Base-by-base conservation (phyloP, 2,888 invertebrate species). In the Pimpla rufipes region DNA sequence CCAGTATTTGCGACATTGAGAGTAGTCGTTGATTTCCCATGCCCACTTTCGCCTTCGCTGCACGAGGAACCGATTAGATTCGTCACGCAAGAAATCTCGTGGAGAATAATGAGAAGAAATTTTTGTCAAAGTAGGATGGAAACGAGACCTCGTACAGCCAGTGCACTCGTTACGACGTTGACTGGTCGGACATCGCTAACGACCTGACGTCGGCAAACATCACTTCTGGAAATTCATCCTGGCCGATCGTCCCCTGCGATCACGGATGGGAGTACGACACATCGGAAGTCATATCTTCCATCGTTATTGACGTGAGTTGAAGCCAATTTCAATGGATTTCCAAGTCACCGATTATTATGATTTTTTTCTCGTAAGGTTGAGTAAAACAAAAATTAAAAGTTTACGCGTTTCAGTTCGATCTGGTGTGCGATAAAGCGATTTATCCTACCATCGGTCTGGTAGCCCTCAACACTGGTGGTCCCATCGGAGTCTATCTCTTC, bases 391-490 rank as follows among this genome's bases (percentile, higher is more conserved):
- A 57, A 42, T 52, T 11, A n/a, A 40, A 40, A 66, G 40, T 1
- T 37, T 64, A 45, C 47, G 64, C 47, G 42, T 52, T 77, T 45
- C 95, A 98, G 98, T 98, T 97, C 93, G 96, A 98, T 94, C 94
- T 98, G 90, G 98, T 98, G 62, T 98, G 98, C 92, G 97, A 97
- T 78, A 95, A 95, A 87, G 96, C 96, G 85, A 97, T 98, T 88
- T 98, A 98, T 93, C 98, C 98, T 2, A 98, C 98, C 0, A 95
- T 98, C 75, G 97, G 97, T 7, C 94, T 98, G 87, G 97, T 97
- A 0, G 97, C 97, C 3, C 94, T 98, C 75, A 98, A 98, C 91
- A 94, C 97, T 45, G 98, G 98, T 64, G 98, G 98, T 11, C 98
- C 98, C 0, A 95, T 98, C 80, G 98, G 98, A 35, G 98, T 98